Conservation (phyloP, 2,888 invertebrate species). For the Eupithecia subumbrata region DNA sequence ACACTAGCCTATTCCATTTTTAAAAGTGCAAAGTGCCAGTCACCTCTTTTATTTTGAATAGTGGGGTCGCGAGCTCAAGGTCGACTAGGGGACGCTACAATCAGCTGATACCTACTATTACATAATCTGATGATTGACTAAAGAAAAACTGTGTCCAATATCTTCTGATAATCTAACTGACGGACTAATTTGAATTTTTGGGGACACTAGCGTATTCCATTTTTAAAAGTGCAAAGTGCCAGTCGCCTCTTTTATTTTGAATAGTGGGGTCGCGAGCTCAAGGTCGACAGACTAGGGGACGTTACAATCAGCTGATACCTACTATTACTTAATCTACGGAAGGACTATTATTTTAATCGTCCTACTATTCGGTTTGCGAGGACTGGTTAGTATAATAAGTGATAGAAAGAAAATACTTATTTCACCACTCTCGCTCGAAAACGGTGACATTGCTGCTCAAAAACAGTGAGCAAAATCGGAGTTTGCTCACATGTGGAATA, state of each 20-base stretch:
- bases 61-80: constrained; percentile 80
- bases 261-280: constrained; percentile 80
- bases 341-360: constrained; percentile 13
- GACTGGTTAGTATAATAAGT: neutral
- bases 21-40: constrained; percentile 73
- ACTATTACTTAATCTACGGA: constrained; percentile 1
- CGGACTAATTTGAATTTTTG: too few relatives aligned
- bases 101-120: constrained; percentile 65
- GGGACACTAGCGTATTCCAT: too few relatives aligned
- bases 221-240: constrained; percentile 56
- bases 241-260: constrained; percentile 83
- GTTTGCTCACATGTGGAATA: too few relatives aligned
- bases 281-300: constrained; percentile 78
- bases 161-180: too few relatives aligned
- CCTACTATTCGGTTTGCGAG: neutral
- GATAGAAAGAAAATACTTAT: too few relatives aligned
- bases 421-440: too few relatives aligned
- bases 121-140: too few relatives aligned
- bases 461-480: too few relatives aligned
- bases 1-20: constrained; percentile 45
- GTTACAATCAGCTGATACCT: constrained; percentile 76
- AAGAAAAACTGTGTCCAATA: too few relatives aligned
- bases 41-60: constrained; percentile 82
- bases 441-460: too few relatives aligned
- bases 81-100: constrained; percentile 78